A percentile compares a stretch with the other conserved stretches of the same genome.
These are phyloP conservation scores for Ennomos erosarius DNA, from an alignment of 2,888 invertebrate species.

Conservation along the genomic window DNA sequence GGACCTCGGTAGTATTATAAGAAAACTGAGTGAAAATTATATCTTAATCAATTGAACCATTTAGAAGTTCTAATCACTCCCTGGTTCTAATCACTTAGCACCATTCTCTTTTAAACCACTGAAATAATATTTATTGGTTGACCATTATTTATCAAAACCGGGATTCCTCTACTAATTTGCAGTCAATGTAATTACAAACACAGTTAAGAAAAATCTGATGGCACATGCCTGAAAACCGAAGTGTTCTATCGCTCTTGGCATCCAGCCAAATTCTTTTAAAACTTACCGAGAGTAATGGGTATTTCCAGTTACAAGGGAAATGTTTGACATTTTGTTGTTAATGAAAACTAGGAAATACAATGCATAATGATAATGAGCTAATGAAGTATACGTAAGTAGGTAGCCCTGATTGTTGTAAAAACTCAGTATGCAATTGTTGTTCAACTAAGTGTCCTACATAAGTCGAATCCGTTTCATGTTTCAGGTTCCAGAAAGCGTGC, in stretches of 20 bases:
- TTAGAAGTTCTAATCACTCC: too few relatives aligned
- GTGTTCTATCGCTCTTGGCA: conserved; percentile 16
- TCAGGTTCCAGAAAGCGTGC: conserved; percentile 93
- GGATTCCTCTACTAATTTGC: background rate
- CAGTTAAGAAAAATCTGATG: conserved; percentile 3
- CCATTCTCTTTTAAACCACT: too few relatives aligned
- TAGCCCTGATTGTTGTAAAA: too few relatives aligned
- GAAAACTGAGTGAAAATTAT: too few relatives aligned
- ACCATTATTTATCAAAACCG: background rate
- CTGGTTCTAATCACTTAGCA: too few relatives aligned
- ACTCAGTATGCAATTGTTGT: too few relatives aligned
- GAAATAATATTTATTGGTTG: too few relatives aligned
- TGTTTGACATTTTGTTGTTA: conserved; percentile 5
- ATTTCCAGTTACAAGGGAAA: conserved; percentile 19
- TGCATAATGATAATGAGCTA: too few relatives aligned
- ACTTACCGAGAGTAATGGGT: conserved; percentile 3
- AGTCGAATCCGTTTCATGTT: conserved; percentile 14
- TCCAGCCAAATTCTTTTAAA: conserved; percentile 16
- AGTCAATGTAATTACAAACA: conserved; percentile 7
- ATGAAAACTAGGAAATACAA: conserved; percentile 6
- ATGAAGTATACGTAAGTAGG: too few relatives aligned
- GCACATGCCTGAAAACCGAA: background rate
- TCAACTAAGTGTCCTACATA: too few relatives aligned
- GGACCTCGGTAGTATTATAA: too few relatives aligned
- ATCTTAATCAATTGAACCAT: too few relatives aligned